Percentiles rank a stretch among this genome's conserved stretches.
Evolutionary conservation across 1,140 invertebrate genomes (phyloP).

Genomic region (Scaptomyza graminum): DNA sequence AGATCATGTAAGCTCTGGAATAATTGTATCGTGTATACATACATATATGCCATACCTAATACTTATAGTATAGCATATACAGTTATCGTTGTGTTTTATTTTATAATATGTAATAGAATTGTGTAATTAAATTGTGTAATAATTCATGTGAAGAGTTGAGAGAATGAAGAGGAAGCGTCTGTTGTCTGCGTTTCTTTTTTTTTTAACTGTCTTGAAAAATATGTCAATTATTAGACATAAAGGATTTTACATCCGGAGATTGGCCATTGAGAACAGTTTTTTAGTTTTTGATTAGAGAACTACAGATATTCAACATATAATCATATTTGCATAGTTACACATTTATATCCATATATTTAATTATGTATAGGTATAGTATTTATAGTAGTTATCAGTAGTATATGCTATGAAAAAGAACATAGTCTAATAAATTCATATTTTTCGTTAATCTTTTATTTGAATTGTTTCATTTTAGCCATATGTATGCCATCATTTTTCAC

Average conservation of each 20-base stretch:
- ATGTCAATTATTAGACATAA: slow-evolving; percentile 2
- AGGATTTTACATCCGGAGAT: slow-evolving; percentile 20
- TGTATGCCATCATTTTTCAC: slow-evolving; percentile 30
- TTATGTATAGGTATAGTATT: slow-evolving; percentile 20
- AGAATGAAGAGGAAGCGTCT: slow-evolving; percentile 73
- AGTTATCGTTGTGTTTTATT: slow-evolving; percentile 27
- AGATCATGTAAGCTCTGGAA: slow-evolving; percentile 46
- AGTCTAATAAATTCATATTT: slow-evolving; percentile 77
- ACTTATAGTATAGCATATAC: slow-evolving; percentile 6
- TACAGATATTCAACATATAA: slow-evolving; percentile 24
- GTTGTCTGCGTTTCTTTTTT: slow-evolving; percentile 22
- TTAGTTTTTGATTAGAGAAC: slow-evolving; percentile 50
- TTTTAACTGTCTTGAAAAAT: slow-evolving; percentile 27
- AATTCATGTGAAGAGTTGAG: slow-evolving; percentile 70
- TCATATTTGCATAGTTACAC: slow-evolving; percentile 22
- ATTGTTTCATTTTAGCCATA: slow-evolving; percentile 6
- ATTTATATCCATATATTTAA: slow-evolving; percentile 30
- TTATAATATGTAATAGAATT: slow-evolving; percentile 41
- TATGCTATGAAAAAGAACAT: slow-evolving; percentile 49
- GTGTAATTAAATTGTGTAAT: slow-evolving; percentile 62
- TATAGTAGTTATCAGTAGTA: slow-evolving; percentile 32
- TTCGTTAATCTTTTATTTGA: slow-evolving; percentile 64
- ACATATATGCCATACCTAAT: not conserved
- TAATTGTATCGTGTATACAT: slow-evolving; percentile 36
- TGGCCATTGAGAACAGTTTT: slow-evolving; percentile 57